phyloP scores from a whole-genome alignment of 2,113 vertebrate genomes.

The Trichechus manatus region DNA sequence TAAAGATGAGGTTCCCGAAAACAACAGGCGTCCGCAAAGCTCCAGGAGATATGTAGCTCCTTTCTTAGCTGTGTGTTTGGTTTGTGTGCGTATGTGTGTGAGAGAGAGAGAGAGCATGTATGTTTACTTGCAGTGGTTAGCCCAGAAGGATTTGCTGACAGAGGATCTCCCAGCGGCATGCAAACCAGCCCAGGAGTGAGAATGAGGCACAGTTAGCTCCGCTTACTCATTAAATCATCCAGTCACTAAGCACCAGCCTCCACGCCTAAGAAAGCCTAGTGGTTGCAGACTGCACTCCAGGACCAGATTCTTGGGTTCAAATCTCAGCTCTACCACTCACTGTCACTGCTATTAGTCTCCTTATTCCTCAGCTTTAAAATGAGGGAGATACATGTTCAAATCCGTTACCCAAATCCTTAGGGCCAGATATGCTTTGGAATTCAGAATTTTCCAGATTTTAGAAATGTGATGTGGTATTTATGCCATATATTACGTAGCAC shows the following conservation, averaged over 20 bases:
- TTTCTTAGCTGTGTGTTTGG: neutral
- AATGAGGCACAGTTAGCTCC: neutral
- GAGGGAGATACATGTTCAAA: neutral
- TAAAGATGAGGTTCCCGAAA: constrained; percentile 51
- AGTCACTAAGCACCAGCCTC: neutral
- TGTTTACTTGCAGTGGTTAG: constrained; percentile 58
- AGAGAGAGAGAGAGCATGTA: neutral
- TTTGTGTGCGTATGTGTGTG: neutral
- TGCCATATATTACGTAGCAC: rapidly evolving
- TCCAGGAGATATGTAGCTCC: constrained; percentile 41
- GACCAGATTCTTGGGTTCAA: neutral
- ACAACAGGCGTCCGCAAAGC: neutral
- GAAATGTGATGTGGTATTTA: neutral
- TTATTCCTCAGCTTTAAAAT: neutral
- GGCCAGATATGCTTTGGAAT: neutral
- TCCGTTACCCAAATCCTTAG: neutral
- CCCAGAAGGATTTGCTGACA: constrained; percentile 57
- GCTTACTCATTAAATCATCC: neutral
- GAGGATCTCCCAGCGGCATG: neutral
- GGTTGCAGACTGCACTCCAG: neutral
- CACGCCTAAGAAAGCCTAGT: neutral
- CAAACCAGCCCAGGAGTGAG: constrained; percentile 11
- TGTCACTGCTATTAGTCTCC: neutral
- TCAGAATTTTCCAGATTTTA: neutral
- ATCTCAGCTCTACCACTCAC: neutral